Evolutionary conservation across 2,888 invertebrate species (phyloP), one percentile per base, ranked within the genome.

Genomic region (Epicampocera succincta): DNA sequence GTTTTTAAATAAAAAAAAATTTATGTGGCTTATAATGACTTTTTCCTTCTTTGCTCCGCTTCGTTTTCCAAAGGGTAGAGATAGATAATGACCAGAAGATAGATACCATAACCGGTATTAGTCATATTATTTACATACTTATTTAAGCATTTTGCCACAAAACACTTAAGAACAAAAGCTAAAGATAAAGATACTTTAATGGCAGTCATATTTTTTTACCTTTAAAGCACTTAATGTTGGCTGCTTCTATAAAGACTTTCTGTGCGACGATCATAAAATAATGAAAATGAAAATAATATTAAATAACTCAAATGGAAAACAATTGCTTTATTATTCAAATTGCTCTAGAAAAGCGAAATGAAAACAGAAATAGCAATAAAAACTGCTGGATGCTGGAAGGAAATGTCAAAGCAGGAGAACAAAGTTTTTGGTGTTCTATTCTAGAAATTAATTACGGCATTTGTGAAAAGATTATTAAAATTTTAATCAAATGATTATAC

Each of bases 91-190:
- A 48, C 66, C 65, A 66, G 40, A 48, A 58, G 56, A 66, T 42
- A 58, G 56, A 66, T 42, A 58, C 15, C 11, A 75, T 66, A 75
- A 75, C 74, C 74, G 38, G 74, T 58, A 74, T 65, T 75, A 61
- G 42, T 52, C 44, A 54, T 68, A 42, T 19, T 33, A 52, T 46
- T 42, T 12, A 54, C 8, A 17, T 69, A 38, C 73, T 46, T n/a
- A 74, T 25, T 74, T 46, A 54, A 63, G 21, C 25, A 17, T 65
- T 65, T 58, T 54, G 17, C 74, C 54, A 54, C 54, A 68, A 56
- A 54, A 40, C 33, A 69, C 38, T 46, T 48, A 15, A 38, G 15
- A 58, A 17, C 46, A 46, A 56, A 69, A 56, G 21, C 48, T n/a
- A 38, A 71, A 68, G 54, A 17, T 17, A 68, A 33, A 60, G 11